Base-by-base conservation (phyloP, 1,140 invertebrate species). In the Drosophila sechellia region DNA sequence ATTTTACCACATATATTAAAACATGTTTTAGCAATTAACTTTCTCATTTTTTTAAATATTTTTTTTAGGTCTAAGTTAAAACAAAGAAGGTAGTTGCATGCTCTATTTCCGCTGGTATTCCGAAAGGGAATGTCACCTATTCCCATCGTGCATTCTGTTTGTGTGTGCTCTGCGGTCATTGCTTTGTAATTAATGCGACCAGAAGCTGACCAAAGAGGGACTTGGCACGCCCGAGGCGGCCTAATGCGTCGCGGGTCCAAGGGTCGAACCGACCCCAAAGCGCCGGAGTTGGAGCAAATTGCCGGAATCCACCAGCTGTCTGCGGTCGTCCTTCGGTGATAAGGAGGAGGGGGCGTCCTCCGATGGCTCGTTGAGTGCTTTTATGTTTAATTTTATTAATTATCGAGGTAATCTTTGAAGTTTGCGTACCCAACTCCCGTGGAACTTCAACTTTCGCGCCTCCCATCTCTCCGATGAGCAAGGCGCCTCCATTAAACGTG, bases 301-400 rank as follows among this genome's bases (percentile, higher is more conserved):
- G 20, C 39, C 55, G 39, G 48, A 46, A 35, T 50, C 39, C 34
- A 37, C 15, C 37, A 12, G 12, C 17, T n/a, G 42, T 49, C 60
- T 66, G 71, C 71, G 71, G 71, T 73, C 35, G 27, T 11, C 4
- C n/a, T 42, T 12, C 50, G 4, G 17, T 10, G 35, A 12, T 37
- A n/a, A n/a, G 11, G 11, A 12, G 10, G 8, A 3, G 35, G 35
- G 35, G 0, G n/a, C n/a, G n/a, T n/a, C n/a, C n/a, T n/a, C n/a
- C n/a, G n/a, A n/a, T n/a, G n/a, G n/a, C n/a, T n/a, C n/a, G 59
- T 66, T 79, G 80, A 84, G 76, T 77, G 79, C 84, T 89, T 87
- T 89, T 89, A 71, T 83, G 72, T 77, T 84, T 87, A 87, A 87
- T 87, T 89, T 89, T 87, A 87, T 87, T 87, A 89, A 89, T 87